Evolutionary conservation across 2,113 vertebrate species (phyloP), one percentile per base, ranked within the genome.

Genomic region (Willisornis vidua): DNA sequence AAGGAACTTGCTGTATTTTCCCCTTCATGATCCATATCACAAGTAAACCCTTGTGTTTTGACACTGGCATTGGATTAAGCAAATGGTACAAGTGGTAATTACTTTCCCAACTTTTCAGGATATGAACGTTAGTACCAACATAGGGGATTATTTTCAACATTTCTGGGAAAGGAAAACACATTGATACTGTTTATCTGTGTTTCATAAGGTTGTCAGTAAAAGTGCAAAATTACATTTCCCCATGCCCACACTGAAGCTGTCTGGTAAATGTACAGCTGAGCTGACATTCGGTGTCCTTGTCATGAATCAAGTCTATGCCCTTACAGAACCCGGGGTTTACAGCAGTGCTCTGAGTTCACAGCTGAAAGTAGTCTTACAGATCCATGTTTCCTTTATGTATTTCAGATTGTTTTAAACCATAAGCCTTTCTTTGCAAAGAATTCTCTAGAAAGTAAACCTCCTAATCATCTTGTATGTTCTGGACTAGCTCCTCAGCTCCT

Each of bases 201-300:
- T 91, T 85, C 73, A 91, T 54, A 89, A 87, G n/a, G 19, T 26
- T 72, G 77, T 66, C 84, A 82, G 37, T 62, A 66, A 26, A 89
- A 72, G 37, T 25, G 41, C 48, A 91, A 65, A 91, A 71, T 65
- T 48, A 63, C 58, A 76, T 62, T 74, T 94, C 66, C 37, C 31
- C 3, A 4, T 46, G 62, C 75, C 72, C 67, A 70, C 37, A 7
- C 45, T 57, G 62, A 70, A 45, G 45, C 13, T 83, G 54, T 24
- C 39, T 62, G 76, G 76, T 66, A 28, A 89, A 86, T 18, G 55
- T 54, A 74, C 37, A 73, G 17, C 82, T 54, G 66, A 95, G 87
- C 45, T 93, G 93, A 93, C 85, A 90, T 79, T 85, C 88, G 20
- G 45, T 45, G 83, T 90, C 62, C 79, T 76, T 88, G 58, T 18